Evolutionary conservation across 2,888 invertebrate species (phyloP).

Genomic region (Drosophila ustulata): DNA sequence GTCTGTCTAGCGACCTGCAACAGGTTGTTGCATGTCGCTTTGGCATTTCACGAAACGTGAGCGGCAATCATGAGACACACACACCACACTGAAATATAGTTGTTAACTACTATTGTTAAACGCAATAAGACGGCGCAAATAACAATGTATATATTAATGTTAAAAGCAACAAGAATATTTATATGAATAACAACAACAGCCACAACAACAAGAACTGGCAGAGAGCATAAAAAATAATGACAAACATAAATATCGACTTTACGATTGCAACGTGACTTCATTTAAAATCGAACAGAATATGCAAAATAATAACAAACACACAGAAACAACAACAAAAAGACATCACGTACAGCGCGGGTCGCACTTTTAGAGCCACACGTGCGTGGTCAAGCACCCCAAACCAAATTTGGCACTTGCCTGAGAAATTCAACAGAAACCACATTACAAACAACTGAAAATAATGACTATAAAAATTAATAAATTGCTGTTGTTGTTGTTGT

Average conservation of each 20-base stretch:
- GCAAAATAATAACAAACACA: constrained; percentile 64
- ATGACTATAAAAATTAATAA: constrained; percentile 75
- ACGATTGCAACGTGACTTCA: constrained; percentile 81
- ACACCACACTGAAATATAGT: constrained; percentile 62
- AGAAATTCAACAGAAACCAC: constrained; percentile 36
- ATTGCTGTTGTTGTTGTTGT: constrained; percentile 40
- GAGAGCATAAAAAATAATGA: constrained; percentile 69
- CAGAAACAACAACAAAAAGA: constrained; percentile 5
- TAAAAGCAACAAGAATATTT: constrained; percentile 38
- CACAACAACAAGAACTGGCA: constrained; percentile 46
- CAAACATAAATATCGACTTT: constrained; percentile 69
- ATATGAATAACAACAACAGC: constrained; percentile 31
- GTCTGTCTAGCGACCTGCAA: constrained; percentile 21
- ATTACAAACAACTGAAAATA: constrained; percentile 50
- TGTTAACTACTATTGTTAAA: constrained; percentile 77
- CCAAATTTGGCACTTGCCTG: constrained; percentile 76
- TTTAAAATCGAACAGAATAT: constrained; percentile 82
- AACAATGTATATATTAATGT: constrained; percentile 51
- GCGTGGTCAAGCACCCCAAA: constrained; percentile 78
- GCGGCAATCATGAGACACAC: constrained; percentile 18
- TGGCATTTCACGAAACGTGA: constrained; percentile 59
- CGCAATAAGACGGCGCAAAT: constrained; percentile 50
- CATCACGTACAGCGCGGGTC: constrained; percentile 60
- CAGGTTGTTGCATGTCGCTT: constrained; percentile 51
- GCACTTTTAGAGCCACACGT: constrained; percentile 72